phyloP scores from a whole-genome alignment of 2,888 invertebrate species.

The Chrysolina americana region DNA sequence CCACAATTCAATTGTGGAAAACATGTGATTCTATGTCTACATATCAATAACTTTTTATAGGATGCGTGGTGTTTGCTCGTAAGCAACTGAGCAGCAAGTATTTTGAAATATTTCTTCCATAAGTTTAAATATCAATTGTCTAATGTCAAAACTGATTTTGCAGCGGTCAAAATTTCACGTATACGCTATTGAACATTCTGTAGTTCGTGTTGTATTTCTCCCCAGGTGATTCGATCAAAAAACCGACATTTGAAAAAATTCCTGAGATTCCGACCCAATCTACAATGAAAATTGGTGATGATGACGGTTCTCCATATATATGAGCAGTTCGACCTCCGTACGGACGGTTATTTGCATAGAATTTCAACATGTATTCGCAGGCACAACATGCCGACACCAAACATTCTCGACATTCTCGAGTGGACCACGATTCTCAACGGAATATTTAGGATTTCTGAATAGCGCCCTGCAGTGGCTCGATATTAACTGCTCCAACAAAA shows the following conservation, averaged over 20 bases:
- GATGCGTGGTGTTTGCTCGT: too few relatives aligned
- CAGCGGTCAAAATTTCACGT: too few relatives aligned
- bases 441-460: constrained; percentile 50
- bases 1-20: too few relatives aligned
- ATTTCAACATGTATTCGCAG: constrained; percentile 49
- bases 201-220: not conserved
- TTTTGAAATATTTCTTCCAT: too few relatives aligned
- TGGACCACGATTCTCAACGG: constrained; percentile 49
- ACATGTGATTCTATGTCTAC: too few relatives aligned
- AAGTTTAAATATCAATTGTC: too few relatives aligned
- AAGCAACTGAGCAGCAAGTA: too few relatives aligned
- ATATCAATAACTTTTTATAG: too few relatives aligned
- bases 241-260: not conserved
- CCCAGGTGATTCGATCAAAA: not conserved
- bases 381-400: constrained; percentile 49
- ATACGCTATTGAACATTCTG: not conserved
- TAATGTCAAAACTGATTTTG: too few relatives aligned
- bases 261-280: not conserved
- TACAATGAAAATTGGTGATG: not conserved
- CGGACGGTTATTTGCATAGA: constrained; percentile 42
- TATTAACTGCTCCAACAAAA: constrained; percentile 32
- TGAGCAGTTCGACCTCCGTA: constrained; percentile 19
- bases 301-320: not conserved
- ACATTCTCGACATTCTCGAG: constrained; percentile 51
- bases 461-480: constrained; percentile 38